Conservation (phyloP, 37 sponge, comb jelly and placozoan genomes). For the Bolinopsis microptera region DNA sequence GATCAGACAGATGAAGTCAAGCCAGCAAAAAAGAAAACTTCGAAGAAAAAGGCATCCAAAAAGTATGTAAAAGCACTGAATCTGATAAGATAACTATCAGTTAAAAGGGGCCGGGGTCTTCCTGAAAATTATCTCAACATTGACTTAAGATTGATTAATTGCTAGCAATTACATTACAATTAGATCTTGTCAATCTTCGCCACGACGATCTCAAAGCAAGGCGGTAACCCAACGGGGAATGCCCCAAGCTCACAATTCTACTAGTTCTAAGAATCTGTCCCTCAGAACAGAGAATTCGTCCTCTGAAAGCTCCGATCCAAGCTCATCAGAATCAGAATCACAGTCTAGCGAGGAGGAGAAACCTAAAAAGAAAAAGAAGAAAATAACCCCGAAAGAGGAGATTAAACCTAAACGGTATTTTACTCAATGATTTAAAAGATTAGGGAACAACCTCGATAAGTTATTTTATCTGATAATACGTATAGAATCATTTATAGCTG, state of each 20-base stretch:
- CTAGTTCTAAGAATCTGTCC: no score
- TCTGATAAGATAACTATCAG: not conserved
- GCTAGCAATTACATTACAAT: no score
- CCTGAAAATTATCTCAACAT: no score
- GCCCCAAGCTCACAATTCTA: no score
- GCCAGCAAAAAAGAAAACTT: conserved; percentile 25
- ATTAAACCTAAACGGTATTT: not conserved
- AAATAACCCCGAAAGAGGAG: not conserved
- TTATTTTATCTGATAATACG: no score
- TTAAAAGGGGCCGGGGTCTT: no score
- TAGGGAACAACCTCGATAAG: no score
- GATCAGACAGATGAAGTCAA: not conserved
- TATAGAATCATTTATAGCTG: no score
- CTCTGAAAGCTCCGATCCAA: not conserved
- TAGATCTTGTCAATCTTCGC: no score
- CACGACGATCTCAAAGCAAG: no score
- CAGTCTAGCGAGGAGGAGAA: not conserved
- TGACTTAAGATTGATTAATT: no score
- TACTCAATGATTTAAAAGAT: not conserved
- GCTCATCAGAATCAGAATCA: not conserved
- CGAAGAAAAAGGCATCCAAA: not conserved
- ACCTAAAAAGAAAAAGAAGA: conserved; percentile 35
- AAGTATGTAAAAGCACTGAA: not conserved
- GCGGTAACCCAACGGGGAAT: no score
- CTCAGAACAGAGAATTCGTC: conserved; percentile 4